These are phyloP conservation scores for Brenthis ino DNA, from an alignment of 2,888 invertebrate genomes.

Conservation along the genomic window DNA sequence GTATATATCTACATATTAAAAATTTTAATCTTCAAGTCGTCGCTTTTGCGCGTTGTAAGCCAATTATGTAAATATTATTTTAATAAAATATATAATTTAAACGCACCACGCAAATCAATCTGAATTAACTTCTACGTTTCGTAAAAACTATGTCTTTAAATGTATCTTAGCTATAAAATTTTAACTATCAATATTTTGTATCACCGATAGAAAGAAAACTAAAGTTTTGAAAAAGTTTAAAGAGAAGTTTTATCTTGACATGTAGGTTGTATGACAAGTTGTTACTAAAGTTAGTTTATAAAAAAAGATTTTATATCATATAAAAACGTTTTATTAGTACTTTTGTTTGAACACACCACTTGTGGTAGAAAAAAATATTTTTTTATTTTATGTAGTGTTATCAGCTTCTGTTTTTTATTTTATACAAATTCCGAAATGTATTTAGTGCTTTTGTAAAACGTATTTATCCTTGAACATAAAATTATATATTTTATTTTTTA, in stretches of 20 bases:
- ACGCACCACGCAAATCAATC: conserved; percentile 38
- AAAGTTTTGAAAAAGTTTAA: conserved; percentile 7
- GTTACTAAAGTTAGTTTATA: neutral
- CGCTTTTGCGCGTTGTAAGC: conserved; percentile 16
- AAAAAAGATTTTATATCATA: conserved; percentile 7
- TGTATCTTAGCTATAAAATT: neutral
- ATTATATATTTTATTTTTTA: no score
- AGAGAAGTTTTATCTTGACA: conserved; percentile 3
- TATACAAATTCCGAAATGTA: no score
- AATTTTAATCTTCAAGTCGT: conserved; percentile 27
- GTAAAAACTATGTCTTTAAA: neutral
- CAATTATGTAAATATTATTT: conserved; percentile 1
- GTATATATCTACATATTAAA: conserved; percentile 30
- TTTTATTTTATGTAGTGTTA: no score
- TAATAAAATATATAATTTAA: conserved; percentile 3
- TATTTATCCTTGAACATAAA: no score
- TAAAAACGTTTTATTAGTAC: conserved; percentile 51
- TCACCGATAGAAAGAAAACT: neutral
- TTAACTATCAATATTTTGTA: neutral
- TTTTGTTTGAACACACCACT: no score
- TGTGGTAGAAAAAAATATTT: no score
- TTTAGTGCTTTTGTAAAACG: no score
- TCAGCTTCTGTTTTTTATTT: no score
- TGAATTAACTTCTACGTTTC: neutral
- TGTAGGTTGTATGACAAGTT: conserved; percentile 1